Percentiles rank a stretch among this genome's conserved stretches.
Evolutionary conservation across 2,113 vertebrate genomes (phyloP).

Genomic region (Apodemus speciosus): DNA sequence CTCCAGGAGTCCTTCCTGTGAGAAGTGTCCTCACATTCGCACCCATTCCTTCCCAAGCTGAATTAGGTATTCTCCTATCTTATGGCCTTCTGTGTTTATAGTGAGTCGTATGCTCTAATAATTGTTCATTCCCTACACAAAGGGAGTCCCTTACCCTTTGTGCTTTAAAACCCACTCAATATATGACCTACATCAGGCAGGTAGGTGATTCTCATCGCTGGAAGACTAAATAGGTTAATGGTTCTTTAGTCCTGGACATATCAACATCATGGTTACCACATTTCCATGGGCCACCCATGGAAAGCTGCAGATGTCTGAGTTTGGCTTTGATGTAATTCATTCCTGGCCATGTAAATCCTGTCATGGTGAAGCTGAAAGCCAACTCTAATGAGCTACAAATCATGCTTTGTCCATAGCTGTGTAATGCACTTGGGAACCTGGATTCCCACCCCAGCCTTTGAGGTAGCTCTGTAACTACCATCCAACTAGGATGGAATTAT

Average conservation of each 20-base stretch:
- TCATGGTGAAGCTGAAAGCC: background rate
- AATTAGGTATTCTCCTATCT: background rate
- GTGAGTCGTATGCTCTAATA: background rate
- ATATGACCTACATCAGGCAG: background rate
- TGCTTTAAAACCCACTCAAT: background rate
- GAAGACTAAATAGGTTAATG: background rate
- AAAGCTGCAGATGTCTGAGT: background rate
- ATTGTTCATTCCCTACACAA: background rate
- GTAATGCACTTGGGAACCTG: background rate
- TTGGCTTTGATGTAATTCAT: conserved; percentile 19
- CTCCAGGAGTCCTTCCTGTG: background rate
- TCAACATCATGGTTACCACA: background rate
- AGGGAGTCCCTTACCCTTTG: background rate
- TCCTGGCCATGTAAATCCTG: conserved; percentile 22
- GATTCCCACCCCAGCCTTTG: background rate
- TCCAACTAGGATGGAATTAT: conserved; percentile 7
- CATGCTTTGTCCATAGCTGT: background rate
- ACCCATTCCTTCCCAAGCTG: background rate
- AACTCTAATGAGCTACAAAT: background rate
- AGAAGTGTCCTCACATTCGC: background rate
- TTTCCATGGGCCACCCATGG: background rate
- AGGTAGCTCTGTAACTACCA: background rate
- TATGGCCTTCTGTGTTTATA: background rate
- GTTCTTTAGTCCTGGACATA: background rate
- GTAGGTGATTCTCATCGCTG: background rate